A percentile compares a stretch with the other conserved stretches of the same genome.
These are phyloP conservation scores for Acanthochromis polyacanthus DNA, from an alignment of 2,113 vertebrate genomes.

Conservation along the genomic window DNA sequence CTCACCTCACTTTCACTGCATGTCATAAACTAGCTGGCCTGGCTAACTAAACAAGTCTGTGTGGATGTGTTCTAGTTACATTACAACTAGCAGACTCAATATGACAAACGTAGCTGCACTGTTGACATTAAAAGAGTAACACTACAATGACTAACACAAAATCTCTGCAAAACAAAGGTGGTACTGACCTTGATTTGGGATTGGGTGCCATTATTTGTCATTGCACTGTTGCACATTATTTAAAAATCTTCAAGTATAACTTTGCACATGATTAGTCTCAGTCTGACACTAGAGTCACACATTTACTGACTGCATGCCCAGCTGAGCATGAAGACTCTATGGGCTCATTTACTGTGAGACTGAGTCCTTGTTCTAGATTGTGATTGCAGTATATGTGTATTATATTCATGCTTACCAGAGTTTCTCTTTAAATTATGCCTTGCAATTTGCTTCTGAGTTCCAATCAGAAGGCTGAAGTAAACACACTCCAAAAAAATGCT, in stretches of 20 bases:
- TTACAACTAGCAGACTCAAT: too few relatives aligned
- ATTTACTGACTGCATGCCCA: background rate
- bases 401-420: background rate
- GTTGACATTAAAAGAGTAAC: too few relatives aligned
- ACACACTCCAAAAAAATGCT: background rate
- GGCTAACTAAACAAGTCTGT: background rate
- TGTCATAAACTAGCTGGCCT: conserved; percentile 3
- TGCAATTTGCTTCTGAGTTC: background rate
- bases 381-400: background rate
- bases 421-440: background rate
- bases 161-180: background rate
- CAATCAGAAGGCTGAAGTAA: background rate
- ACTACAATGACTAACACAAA: too few relatives aligned
- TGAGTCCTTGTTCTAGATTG: conserved; percentile 3
- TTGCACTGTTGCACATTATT: too few relatives aligned
- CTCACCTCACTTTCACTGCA: conserved; percentile 44
- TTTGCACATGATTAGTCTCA: conserved; percentile 15
- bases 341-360: background rate
- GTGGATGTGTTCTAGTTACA: background rate
- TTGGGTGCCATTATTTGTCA: too few relatives aligned
- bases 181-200: background rate
- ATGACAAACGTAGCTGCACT: too few relatives aligned
- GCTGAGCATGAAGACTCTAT: background rate
- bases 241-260: background rate
- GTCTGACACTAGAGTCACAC: background rate